Conservation (phyloP, 1,140 invertebrate genomes). For the Camponotus pennsylvanicus region DNA sequence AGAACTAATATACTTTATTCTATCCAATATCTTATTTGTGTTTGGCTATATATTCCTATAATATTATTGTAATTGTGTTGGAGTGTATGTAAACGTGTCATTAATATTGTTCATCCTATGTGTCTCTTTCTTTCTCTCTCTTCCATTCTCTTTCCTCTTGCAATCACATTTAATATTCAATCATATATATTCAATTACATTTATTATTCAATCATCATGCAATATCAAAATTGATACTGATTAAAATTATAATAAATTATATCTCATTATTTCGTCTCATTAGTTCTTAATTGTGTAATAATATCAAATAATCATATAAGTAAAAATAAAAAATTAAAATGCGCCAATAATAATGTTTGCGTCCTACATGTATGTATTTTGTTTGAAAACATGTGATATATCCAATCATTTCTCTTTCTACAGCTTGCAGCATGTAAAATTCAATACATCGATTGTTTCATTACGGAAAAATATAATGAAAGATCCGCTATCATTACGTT, state of each 20-base stretch:
- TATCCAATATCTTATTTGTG: neutral
- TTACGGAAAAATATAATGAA: neutral
- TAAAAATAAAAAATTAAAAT: neutral
- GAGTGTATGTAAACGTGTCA: neutral
- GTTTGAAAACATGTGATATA: neutral
- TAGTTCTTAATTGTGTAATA: neutral
- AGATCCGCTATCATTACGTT: neutral
- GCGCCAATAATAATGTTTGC: neutral
- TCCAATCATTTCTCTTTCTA: neutral
- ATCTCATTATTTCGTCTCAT: neutral
- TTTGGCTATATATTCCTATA: neutral
- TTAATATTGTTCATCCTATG: neutral
- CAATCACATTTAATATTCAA: too few species aligned
- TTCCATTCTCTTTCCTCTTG: too few species aligned
- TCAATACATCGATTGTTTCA: conserved; percentile 10
- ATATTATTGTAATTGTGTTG: neutral
- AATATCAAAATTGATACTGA: neutral
- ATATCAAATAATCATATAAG: neutral
- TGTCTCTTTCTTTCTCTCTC: too few species aligned
- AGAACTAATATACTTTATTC: neutral
- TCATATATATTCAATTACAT: too few species aligned
- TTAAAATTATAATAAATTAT: neutral
- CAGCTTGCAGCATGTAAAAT: neutral
- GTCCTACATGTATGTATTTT: neutral
- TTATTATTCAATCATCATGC: too few species aligned